phyloP scores from a whole-genome alignment of 23 tunicate genomes.

The Diplosoma virens region DNA sequence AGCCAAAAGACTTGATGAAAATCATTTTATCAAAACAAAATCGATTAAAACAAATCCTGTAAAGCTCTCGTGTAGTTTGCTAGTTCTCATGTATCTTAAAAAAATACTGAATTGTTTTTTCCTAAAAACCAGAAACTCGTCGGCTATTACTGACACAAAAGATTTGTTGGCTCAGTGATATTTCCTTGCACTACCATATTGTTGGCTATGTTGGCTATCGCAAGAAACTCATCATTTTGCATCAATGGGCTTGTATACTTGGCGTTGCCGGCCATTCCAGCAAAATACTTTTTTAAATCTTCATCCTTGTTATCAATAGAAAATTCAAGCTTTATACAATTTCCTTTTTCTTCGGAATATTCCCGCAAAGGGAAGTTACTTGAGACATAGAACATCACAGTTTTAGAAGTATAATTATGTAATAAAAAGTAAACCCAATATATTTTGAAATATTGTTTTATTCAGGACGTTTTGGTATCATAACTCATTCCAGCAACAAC shows the following conservation, averaged over 20 bases:
- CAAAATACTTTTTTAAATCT: not conserved
- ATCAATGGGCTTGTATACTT: not conserved
- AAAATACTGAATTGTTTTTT: not conserved
- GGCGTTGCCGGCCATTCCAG: conserved; percentile 1
- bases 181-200: not conserved
- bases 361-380: not conserved
- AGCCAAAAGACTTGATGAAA: conserved; percentile 5
- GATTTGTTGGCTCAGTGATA: not conserved
- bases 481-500: no score
- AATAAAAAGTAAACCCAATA: no score
- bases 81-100: not conserved
- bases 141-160: conserved; percentile 7
- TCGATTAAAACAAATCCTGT: not conserved
- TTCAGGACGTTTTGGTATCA: no score
- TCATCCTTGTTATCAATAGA: not conserved
- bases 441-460: no score
- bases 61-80: not conserved
- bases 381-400: not conserved
- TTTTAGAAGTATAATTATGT: not conserved
- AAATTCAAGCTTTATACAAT: not conserved
- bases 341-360: not conserved
- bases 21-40: not conserved
- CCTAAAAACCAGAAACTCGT: not conserved
- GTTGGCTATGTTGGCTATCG: not conserved
- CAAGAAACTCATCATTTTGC: no score